Percentiles rank a stretch among this genome's conserved stretches.
Evolutionary conservation across 2,797 vertebrate species (phyloP).

Genomic region (Channallabes apus): DNA sequence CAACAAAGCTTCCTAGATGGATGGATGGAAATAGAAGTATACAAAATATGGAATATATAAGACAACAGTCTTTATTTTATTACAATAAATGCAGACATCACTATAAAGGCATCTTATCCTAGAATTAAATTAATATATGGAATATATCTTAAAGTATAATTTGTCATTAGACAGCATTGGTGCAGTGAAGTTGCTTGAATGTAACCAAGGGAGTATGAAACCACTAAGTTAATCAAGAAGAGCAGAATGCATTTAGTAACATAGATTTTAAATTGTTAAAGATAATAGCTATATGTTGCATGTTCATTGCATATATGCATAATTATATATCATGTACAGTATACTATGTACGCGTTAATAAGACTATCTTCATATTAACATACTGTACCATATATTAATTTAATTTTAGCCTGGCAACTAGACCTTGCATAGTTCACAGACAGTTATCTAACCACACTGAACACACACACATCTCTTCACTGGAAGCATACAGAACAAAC

Average conservation of each 20-base stretch:
- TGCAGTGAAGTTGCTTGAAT: neutral
- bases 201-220: neutral
- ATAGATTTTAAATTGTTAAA: no score
- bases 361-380: neutral
- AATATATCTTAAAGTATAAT: neutral
- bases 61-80: neutral
- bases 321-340: no score
- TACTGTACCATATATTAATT: neutral
- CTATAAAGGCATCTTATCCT: neutral
- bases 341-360: neutral
- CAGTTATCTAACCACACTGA: conserved; percentile 6
- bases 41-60: neutral
- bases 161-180: neutral
- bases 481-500: neutral
- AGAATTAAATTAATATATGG: no score
- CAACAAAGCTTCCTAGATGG: no score
- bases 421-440: neutral
- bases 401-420: neutral
- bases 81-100: neutral
- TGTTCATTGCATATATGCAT: no score
- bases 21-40: no score
- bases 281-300: no score
- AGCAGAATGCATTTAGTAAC: no score
- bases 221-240: no score
- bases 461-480: neutral